Evolutionary conservation across 2,113 vertebrate species (phyloP), one percentile per base, ranked within the genome.

Genomic region (Tapirus terrestris): DNA sequence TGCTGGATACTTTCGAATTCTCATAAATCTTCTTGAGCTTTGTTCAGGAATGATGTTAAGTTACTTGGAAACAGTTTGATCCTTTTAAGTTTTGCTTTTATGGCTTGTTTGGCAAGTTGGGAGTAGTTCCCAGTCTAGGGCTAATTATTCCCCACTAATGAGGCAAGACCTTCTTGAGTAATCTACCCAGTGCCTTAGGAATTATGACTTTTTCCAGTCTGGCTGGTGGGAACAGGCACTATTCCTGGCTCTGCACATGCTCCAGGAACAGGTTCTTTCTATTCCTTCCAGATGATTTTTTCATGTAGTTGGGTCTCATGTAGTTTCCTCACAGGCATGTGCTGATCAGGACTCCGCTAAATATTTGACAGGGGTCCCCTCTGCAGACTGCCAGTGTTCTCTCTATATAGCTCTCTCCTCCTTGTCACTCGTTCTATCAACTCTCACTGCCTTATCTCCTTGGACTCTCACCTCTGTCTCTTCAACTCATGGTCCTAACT

Each of bases 91-190:
- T n/a, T 95, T 73, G 39, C 36, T 79, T 83, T 89, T 43, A 65
- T n/a, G 27, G 51, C 72, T 89, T 67, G 5, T 87, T 82, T 89
- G 17, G 43, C 61, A 94, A 29, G 36, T 29, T 75, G 13, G 20
- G 27, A 83, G n/a, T 17, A 82, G 60, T 92, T 94, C 20, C 77
- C 8, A 60, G 45, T 51, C 31, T 77, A 94, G 36, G 23, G 60
- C 33, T 87, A 91, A 83, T 51, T 94, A 76, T 90, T 91, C 29
- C 23, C 36, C 16, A 79, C 39, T 51, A 90, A 39, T 67, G 65
- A 92, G 58, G 65, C 56, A 92, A 84, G 58, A 61, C 31, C 23
- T 91, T 94, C 25, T 81, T 80, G n/a, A 91, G 27, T 94, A 81
- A 68, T 73, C 77, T 58, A 73, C 27, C 61, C 11, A 58, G 25